These are phyloP conservation scores for Drosophila santomea DNA, from an alignment of 1,140 invertebrate genomes.

Conservation along the genomic window DNA sequence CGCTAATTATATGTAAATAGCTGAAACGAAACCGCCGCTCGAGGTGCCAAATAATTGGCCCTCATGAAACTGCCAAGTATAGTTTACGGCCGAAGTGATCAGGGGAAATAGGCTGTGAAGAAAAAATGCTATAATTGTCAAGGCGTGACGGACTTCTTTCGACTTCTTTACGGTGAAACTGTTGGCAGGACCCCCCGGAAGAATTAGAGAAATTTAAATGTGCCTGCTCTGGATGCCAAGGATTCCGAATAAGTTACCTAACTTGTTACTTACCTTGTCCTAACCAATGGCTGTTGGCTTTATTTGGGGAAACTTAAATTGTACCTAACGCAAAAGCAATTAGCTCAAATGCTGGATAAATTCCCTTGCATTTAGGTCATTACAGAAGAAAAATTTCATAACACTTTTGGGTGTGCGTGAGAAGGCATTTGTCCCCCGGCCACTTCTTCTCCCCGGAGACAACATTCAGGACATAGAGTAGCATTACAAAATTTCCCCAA, in stretches of 20 bases:
- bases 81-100: constrained; percentile 25
- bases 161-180: not conserved
- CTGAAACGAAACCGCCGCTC: constrained; percentile 42
- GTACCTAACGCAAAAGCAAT: constrained; percentile 71
- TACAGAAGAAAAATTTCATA: constrained; percentile 75
- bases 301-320: constrained; percentile 28
- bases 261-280: not conserved
- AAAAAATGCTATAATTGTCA: constrained; percentile 25
- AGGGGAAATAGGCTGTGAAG: constrained; percentile 7
- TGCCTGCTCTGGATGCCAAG: not conserved
- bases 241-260: not conserved
- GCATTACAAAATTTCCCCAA: constrained; percentile 48
- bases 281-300: not conserved
- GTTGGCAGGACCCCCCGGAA: not conserved
- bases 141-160: constrained; percentile 25
- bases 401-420: constrained; percentile 44
- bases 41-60: constrained; percentile 71
- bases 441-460: constrained; percentile 20
- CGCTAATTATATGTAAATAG: constrained; percentile 82
- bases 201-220: constrained; percentile 12
- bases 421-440: constrained; percentile 30
- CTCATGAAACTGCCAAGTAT: constrained; percentile 26
- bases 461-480: constrained; percentile 10
- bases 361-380: constrained; percentile 77
- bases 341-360: constrained; percentile 59